Evolutionary conservation across 1,140 invertebrate species (phyloP), one percentile per base, ranked within the genome.

Genomic region (Heterodera schachtii): DNA sequence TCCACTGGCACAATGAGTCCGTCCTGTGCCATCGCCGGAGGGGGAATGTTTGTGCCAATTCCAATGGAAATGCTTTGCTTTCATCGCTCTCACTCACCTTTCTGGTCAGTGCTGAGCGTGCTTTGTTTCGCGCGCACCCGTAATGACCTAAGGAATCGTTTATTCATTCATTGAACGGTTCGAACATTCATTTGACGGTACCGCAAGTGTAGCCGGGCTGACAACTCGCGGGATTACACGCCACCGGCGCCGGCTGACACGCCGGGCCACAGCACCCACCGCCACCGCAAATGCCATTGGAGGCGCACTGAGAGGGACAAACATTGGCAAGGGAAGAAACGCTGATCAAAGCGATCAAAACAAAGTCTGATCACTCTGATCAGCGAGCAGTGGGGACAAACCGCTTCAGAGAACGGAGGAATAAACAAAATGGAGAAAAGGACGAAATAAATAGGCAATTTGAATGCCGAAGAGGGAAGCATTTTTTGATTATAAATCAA

Each of bases 141-240:
- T 87, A 85, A 81, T 87, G 85, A 9, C 82, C 60, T 75, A 21
- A 85, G 60, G n/a, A 57, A 57, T 46, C 31, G 31, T 31, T 31
- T 0, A 1, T 31, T 31, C 31, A 44, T 41, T 44, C 41, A 13
- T 49, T 19, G 41, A 75, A 52, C 64, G 11, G 1, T 16, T 75
- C 47, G 31, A 52, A 31, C 57, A 43, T 52, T 44, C 31, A 43
- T 52, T 16, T 3, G 82, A 83, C 47, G 60, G 81, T 44, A 66
- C 73, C 85, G 71, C 85, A 86, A 19, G 85, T 86, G 21, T 86
- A 86, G 13, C 85, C 85, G n/a, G 85, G 85, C 44, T 86, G 85
- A 52, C 85, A 86, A 57, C 74, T 80, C 6, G 74, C 49, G 43
- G 47, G 84, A 47, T 84, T 73, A 44, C 85, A 85, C 7, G 41